Conservation (phyloP, 2,888 invertebrate species). For the Fragum fragum region DNA sequence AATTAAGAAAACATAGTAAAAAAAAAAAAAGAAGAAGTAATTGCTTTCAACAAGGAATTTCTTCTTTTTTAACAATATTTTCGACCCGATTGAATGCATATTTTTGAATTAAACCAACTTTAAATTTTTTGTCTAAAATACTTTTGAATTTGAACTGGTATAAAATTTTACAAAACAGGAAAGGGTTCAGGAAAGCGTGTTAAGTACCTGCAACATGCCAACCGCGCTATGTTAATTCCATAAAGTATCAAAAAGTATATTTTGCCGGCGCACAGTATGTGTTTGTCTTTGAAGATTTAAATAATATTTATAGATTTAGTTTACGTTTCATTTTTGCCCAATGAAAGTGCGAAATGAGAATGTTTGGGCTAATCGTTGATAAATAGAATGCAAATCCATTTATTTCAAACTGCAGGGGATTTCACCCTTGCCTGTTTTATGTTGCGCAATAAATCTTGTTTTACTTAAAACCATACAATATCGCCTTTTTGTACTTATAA, state of each 20-base stretch:
- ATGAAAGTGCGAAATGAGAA: constrained; percentile 61
- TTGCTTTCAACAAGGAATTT: no score
- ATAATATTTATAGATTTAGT: constrained; percentile 62
- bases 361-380: constrained; percentile 53
- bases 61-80: no score
- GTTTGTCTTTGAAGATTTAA: constrained; percentile 53
- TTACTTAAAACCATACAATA: no score
- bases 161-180: no score
- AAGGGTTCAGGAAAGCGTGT: neutral
- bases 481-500: no score
- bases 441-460: no score
- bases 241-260: constrained; percentile 60
- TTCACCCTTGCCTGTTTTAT: constrained; percentile 1
- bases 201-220: constrained; percentile 36
- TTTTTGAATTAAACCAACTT: no score
- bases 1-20: no score
- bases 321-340: constrained; percentile 48
- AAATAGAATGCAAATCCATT: constrained; percentile 35
- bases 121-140: no score
- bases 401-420: constrained; percentile 5
- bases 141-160: no score
- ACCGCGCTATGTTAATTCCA: constrained; percentile 53
- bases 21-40: no score
- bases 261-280: constrained; percentile 43
- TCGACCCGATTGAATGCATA: no score